phyloP scores from a whole-genome alignment of 2,113 vertebrate genomes.

The Lichenostomus cassidix region DNA sequence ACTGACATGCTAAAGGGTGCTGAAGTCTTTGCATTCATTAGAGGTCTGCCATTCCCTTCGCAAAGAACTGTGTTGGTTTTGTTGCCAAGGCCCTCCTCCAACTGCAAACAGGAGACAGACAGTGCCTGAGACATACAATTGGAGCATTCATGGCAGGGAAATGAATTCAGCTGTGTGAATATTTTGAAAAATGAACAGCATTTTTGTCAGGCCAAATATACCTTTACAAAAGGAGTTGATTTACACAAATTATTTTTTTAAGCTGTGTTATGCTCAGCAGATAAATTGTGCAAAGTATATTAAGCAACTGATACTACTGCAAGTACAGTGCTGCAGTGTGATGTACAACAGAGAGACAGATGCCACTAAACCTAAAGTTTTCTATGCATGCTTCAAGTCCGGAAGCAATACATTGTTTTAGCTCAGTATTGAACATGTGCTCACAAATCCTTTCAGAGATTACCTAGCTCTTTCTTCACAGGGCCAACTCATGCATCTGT shows the following conservation, averaged over 20 bases:
- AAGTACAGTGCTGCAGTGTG: not conserved
- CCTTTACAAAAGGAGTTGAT: not conserved
- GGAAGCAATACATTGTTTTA: not conserved
- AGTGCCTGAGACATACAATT: constrained; percentile 10
- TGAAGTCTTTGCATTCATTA: constrained; percentile 7
- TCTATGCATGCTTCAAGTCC: not conserved
- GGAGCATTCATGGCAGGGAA: constrained; percentile 16
- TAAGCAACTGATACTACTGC: not conserved
- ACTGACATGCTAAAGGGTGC: not conserved
- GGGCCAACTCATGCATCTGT: fast-evolving
- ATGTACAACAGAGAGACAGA: not conserved
- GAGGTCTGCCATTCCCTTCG: not conserved
- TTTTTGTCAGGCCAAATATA: not conserved
- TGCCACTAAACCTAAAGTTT: not conserved
- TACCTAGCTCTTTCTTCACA: not conserved
- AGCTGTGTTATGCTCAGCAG: fast-evolving
- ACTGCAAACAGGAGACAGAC: not conserved
- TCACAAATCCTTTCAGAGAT: not conserved
- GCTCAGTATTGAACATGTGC: fast-evolving
- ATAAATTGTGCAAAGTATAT: not conserved
- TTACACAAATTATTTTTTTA: not conserved
- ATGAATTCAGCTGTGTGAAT: not conserved
- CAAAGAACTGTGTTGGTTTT: not conserved
- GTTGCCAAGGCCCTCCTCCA: constrained; percentile 45
- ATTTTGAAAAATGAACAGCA: not conserved